Conservation (phyloP, 2,888 invertebrate species). For the Idaea aversata region DNA sequence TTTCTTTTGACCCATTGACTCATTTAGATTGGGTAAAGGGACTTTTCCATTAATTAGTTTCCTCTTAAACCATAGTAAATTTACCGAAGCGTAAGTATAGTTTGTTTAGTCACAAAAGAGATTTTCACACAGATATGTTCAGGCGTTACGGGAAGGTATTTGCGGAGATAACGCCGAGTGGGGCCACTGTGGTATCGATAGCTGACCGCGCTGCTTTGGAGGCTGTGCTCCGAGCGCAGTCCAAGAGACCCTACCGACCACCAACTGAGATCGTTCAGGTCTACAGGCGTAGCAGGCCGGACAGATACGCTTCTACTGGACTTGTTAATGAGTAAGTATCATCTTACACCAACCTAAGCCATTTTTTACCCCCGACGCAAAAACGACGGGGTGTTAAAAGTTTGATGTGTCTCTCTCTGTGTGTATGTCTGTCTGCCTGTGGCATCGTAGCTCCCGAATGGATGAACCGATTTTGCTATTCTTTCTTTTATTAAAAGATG, state of each 20-base stretch:
- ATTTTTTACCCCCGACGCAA: too few relatives aligned
- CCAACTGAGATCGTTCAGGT: constrained; percentile 89
- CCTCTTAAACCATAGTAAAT: too few relatives aligned
- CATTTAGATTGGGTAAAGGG: background rate
- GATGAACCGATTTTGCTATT: too few relatives aligned
- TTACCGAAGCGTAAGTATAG: constrained; percentile 14
- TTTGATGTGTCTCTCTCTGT: too few relatives aligned
- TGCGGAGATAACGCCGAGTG: constrained; percentile 88
- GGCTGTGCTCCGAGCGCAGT: constrained; percentile 85
- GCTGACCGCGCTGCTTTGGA: constrained; percentile 87
- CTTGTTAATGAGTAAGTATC: constrained; percentile 89
- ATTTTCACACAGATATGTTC: constrained; percentile 83
- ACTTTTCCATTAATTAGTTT: background rate
- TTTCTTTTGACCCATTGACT: too few relatives aligned
- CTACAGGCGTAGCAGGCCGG: constrained; percentile 86
- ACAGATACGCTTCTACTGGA: constrained; percentile 90
- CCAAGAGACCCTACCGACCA: constrained; percentile 89
- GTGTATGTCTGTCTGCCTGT: too few relatives aligned
- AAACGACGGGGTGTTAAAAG: too few relatives aligned
- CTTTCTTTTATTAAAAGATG: too few relatives aligned
- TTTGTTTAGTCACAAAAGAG: constrained; percentile 54
- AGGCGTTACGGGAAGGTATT: constrained; percentile 87
- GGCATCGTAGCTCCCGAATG: too few relatives aligned
- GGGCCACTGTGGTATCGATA: constrained; percentile 86
- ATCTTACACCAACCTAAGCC: constrained; percentile 20